These are phyloP conservation scores for Ladona fulva DNA, from an alignment of 1,140 invertebrate species.

Conservation along the genomic window DNA sequence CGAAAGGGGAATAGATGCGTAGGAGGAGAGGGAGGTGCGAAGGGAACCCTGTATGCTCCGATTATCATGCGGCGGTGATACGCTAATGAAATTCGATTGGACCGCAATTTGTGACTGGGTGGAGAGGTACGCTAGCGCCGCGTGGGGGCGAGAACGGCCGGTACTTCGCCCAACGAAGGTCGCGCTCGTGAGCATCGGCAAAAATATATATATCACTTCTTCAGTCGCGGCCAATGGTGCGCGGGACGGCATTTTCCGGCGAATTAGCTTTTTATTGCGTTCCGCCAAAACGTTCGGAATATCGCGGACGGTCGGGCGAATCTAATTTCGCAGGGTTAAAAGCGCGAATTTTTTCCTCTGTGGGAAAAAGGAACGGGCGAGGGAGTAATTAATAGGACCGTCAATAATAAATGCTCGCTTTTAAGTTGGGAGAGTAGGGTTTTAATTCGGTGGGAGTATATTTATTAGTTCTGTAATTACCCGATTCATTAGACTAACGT, in stretches of 20 bases:
- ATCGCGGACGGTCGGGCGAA: too few species aligned
- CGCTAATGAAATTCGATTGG: constrained; percentile 9
- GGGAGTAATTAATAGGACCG: too few species aligned
- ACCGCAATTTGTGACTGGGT: background rate
- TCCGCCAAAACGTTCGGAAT: background rate
- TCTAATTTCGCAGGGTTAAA: too few species aligned
- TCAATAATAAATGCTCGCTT: too few species aligned
- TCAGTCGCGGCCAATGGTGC: background rate
- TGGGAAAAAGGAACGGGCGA: too few species aligned
- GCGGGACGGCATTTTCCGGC: background rate
- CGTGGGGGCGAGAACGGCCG: background rate
- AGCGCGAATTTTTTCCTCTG: too few species aligned
- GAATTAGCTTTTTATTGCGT: background rate
- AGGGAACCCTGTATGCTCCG: background rate
- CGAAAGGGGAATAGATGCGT: background rate
- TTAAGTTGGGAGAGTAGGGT: too few species aligned
- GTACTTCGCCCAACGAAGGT: background rate
- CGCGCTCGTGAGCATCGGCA: background rate
- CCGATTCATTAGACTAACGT: too few species aligned
- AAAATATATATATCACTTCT: background rate
- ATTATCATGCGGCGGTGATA: constrained; percentile 8
- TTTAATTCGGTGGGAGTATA: too few species aligned
- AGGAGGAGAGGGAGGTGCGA: background rate
- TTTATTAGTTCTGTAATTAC: too few species aligned
- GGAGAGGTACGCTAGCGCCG: background rate